Conservation (phyloP, 2,888 invertebrate genomes). For the Drosophila multiciliata region DNA sequence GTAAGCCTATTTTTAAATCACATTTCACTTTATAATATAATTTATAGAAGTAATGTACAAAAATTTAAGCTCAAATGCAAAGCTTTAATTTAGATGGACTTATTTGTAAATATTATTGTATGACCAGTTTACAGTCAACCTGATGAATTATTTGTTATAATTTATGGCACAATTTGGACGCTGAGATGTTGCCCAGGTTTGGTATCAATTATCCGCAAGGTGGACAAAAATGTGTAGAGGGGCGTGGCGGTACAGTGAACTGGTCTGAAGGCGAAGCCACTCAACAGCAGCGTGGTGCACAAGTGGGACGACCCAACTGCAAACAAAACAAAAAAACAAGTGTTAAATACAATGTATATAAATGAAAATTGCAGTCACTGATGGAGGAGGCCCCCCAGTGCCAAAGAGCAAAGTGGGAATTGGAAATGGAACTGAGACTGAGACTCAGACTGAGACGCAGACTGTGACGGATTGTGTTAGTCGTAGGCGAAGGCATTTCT, state of each 20-base stretch:
- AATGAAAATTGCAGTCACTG: slow-evolving; percentile 61
- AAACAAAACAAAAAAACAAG: slow-evolving; percentile 18
- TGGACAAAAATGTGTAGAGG: neutral
- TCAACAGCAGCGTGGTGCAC: slow-evolving; percentile 53
- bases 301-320: slow-evolving; percentile 39
- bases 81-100: neutral
- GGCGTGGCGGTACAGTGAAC: neutral
- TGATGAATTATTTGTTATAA: slow-evolving; percentile 19
- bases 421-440: slow-evolving; percentile 24
- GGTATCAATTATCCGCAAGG: slow-evolving; percentile 21
- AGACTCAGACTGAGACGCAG: slow-evolving; percentile 13
- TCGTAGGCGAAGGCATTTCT: slow-evolving; percentile 54
- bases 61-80: neutral
- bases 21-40: neutral
- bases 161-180: slow-evolving; percentile 53
- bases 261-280: slow-evolving; percentile 52
- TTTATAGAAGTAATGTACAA: neutral
- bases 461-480: slow-evolving; percentile 46
- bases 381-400: slow-evolving; percentile 13
- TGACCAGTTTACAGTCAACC: neutral
- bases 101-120: neutral
- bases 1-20: neutral
- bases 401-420: slow-evolving; percentile 24
- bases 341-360: slow-evolving; percentile 52
- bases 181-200: slow-evolving; percentile 52